A percentile compares a stretch with the other conserved stretches of the same genome.
Conservation (phyloP, 1,140 invertebrate species). For the Bombus vancouverensis region DNA sequence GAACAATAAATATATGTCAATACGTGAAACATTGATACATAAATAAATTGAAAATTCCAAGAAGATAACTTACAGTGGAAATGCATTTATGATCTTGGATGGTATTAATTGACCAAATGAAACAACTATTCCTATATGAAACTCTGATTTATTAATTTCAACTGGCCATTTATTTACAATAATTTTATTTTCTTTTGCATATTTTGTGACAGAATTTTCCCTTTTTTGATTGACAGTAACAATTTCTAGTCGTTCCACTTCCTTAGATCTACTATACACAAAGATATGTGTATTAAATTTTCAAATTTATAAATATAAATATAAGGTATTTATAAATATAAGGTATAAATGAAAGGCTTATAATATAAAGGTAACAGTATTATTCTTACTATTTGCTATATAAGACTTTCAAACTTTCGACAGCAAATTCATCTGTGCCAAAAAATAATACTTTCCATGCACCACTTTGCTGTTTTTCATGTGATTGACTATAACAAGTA, state of each 20-base stretch:
- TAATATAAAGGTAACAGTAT: conserved; percentile 31
- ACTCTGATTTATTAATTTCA: conserved; percentile 72
- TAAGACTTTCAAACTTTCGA: conserved; percentile 84
- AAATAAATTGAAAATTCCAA: conserved; percentile 31
- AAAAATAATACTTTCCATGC: conserved; percentile 87
- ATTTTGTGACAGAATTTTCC: conserved; percentile 83
- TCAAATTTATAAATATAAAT: background rate
- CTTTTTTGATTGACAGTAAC: conserved; percentile 84
- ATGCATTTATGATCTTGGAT: conserved; percentile 84
- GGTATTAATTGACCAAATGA: conserved; percentile 90
- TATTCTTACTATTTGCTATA: conserved; percentile 81
- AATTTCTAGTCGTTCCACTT: conserved; percentile 82
- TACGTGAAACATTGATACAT: conserved; percentile 15
- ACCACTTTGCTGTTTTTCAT: conserved; percentile 5
- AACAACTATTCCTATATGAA: conserved; percentile 87
- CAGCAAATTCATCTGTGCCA: conserved; percentile 87
- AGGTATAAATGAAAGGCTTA: too few species aligned
- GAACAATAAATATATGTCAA: conserved; percentile 32
- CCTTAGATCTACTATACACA: conserved; percentile 59
- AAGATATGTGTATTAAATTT: conserved; percentile 27
- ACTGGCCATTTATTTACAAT: conserved; percentile 84
- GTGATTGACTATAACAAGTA: background rate
- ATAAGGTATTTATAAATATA: too few species aligned
- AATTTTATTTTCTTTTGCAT: conserved; percentile 82
- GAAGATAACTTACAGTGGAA: conserved; percentile 84